A percentile compares a stretch with the other conserved stretches of the same genome.
Evolutionary conservation across 2,888 invertebrate genomes (phyloP).

Genomic region (Tetranychus truncatus): DNA sequence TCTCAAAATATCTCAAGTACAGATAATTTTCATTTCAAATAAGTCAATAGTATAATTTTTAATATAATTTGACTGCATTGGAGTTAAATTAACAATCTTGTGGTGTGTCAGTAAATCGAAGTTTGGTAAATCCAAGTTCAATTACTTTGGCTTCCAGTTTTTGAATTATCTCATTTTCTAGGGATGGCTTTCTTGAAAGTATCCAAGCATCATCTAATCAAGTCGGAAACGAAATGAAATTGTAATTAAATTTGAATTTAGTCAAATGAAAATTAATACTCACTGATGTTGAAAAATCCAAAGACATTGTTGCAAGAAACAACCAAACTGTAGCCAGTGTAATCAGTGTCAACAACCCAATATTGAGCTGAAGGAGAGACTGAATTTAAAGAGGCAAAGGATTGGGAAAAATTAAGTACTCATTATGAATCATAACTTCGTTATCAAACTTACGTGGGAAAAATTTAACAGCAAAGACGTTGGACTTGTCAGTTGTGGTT

Average conservation of each 20-base stretch:
- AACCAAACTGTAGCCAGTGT: background rate
- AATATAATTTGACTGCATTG: no score
- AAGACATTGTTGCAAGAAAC: background rate
- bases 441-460: background rate
- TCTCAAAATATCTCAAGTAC: no score
- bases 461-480: background rate
- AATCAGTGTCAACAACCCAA: background rate
- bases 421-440: no score
- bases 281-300: background rate
- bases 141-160: background rate
- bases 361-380: background rate
- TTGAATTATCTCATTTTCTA: background rate
- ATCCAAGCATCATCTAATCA: background rate
- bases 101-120: background rate
- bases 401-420: no score
- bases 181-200: background rate
- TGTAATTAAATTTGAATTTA: background rate
- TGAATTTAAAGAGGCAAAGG: background rate
- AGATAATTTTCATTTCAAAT: no score
- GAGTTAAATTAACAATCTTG: background rate
- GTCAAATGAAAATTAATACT: background rate
- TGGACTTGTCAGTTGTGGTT: background rate
- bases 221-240: background rate
- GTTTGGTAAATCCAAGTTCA: background rate
- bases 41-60: no score